A percentile compares a stretch with the other conserved stretches of the same genome.
These are phyloP conservation scores for Diplosoma virens DNA, from an alignment of 23 tunicate species.

Conservation along the genomic window DNA sequence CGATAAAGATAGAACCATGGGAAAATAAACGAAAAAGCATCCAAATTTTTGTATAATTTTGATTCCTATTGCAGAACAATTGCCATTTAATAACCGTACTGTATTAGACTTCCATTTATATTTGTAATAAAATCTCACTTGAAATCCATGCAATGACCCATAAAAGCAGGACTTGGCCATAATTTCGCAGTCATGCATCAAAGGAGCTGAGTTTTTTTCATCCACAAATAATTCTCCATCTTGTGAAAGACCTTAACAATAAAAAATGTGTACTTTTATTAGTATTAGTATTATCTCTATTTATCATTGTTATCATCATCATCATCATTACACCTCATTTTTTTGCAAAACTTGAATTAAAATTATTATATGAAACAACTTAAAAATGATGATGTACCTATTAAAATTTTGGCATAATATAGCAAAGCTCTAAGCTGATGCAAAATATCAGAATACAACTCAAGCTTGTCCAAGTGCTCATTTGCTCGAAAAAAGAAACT, in stretches of 20 bases:
- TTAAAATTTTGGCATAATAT: slow-evolving; percentile 66
- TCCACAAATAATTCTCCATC: slow-evolving; percentile 56
- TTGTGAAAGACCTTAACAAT: slow-evolving; percentile 46
- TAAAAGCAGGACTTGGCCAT: slow-evolving; percentile 81
- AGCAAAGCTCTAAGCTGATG: slow-evolving; percentile 74
- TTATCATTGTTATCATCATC: no score
- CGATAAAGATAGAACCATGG: no score
- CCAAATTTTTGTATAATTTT: no score
- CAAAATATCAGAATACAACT: slow-evolving; percentile 44
- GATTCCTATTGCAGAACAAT: no score
- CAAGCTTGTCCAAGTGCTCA: slow-evolving; percentile 43
- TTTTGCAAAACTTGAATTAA: no score
- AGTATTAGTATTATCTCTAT: no score
- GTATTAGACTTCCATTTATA: no score
- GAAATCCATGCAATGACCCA: slow-evolving; percentile 71
- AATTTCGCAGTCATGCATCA: slow-evolving; percentile 85
- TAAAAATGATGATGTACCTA: slow-evolving; percentile 23
- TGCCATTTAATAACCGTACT: no score
- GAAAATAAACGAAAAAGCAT: no score
- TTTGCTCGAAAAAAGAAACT: slow-evolving; percentile 58
- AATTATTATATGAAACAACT: no score
- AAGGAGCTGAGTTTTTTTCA: slow-evolving; percentile 48
- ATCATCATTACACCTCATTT: no score
- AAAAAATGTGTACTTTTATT: no score
- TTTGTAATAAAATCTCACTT: slow-evolving; percentile 23